Base-by-base conservation (phyloP, 2,888 invertebrate species). In the Brachynemurus nebulosus region DNA sequence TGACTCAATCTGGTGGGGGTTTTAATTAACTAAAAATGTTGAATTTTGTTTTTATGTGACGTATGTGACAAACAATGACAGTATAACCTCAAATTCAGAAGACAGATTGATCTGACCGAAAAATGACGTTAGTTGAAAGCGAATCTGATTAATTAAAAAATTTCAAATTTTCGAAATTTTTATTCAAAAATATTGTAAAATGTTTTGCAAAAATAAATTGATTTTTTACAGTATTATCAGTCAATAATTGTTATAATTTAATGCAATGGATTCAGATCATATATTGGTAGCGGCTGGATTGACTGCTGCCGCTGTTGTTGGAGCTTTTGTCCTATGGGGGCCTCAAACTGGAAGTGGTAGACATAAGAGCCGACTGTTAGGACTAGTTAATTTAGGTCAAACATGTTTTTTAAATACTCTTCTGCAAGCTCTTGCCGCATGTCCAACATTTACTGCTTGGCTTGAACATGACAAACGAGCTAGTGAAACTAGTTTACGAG, bases 321-420 rank as follows among this genome's bases (percentile, higher is more conserved):
- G 86, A 25, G 83, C 84, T 5, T 86, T 86, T 59, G 83, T 88
- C 30, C 72, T 88, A 53, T 88, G 86, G 86, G 81, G 82, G 45
- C 82, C 82, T 18, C 74, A 77, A 1, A 69, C 71, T 6, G 74
- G 78, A 54, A 70, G 80, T 12, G 59, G 58, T 5, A 55, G 59
- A 33, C 57, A 63, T 16, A 55, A 76, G 54, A 88, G 86, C 17
- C 78, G 84, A 60, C 74, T 88, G 43, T 78, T 84, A 19, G 95
- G 93, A 7, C 71, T 95, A 27, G 83, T 85, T 52, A 95, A 95
- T 68, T 72, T 92, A 50, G 93, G 93, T 34, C 81, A 86, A 53
- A 91, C 92, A 1, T 95, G 95, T 64, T 95, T 93, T 61, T 67
- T 95, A 44, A 95, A 95, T 66, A 86, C 92, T 0, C 68, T 93